A percentile compares a stretch with the other conserved stretches of the same genome.
Conservation (phyloP, 2,888 invertebrate species). For the Nezara viridula region DNA sequence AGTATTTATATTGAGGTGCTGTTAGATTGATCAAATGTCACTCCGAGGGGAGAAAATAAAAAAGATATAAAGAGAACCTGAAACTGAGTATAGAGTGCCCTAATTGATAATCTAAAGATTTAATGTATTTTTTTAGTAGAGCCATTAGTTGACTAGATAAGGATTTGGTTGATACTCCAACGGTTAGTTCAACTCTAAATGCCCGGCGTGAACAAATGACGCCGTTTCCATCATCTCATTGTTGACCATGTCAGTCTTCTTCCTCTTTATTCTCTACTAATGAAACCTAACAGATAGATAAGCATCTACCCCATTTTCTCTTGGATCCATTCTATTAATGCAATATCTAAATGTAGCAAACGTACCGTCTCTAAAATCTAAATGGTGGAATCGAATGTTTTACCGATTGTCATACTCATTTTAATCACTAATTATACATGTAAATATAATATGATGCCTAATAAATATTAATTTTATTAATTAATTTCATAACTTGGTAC, state of each 20-base stretch:
- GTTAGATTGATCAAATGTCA: slow-evolving; percentile 3
- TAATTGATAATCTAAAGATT: slow-evolving; percentile 30
- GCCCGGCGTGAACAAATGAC: background rate
- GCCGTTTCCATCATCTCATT: slow-evolving; percentile 23
- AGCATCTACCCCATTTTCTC: slow-evolving; percentile 38
- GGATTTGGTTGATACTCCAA: background rate
- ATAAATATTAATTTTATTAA: too few relatives aligned
- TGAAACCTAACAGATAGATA: slow-evolving; percentile 37
- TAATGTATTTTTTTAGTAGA: slow-evolving; percentile 17
- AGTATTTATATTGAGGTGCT: background rate
- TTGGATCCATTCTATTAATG: slow-evolving; percentile 40
- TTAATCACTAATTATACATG: background rate
- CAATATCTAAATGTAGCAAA: slow-evolving; percentile 35
- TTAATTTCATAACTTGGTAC: too few relatives aligned
- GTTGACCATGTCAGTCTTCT: slow-evolving; percentile 38
- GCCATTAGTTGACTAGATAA: background rate
- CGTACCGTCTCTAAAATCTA: background rate
- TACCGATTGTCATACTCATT: background rate
- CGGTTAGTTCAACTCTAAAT: slow-evolving; percentile 4
- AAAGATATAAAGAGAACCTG: background rate
- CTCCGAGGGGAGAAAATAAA: background rate
- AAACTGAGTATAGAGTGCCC: slow-evolving; percentile 16
- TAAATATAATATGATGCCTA: too few relatives aligned
- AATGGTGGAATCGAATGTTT: background rate
- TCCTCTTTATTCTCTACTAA: slow-evolving; percentile 43